phyloP scores from a whole-genome alignment of 2,888 invertebrate genomes.

The Dolomedes plantarius region DNA sequence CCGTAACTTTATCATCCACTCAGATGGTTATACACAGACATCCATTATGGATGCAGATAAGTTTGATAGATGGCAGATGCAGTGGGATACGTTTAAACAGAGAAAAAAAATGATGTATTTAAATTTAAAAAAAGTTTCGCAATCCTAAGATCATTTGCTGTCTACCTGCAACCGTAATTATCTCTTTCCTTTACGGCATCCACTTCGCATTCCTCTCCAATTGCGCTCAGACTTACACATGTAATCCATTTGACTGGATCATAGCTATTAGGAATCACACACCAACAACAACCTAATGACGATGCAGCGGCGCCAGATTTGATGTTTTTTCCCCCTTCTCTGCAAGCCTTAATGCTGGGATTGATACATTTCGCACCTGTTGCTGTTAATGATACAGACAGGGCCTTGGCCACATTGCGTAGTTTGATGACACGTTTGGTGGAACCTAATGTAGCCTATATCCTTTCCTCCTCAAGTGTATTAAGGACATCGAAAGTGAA shows the following conservation, averaged over 20 bases:
- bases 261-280: not conserved
- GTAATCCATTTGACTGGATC: not conserved
- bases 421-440: not conserved
- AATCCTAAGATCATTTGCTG: not conserved
- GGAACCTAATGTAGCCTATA: constrained; percentile 24
- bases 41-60: not conserved
- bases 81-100: not conserved
- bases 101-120: not conserved
- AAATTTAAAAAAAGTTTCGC: not conserved
- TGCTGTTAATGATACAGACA: not conserved
- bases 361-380: constrained; percentile 19
- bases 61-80: not conserved
- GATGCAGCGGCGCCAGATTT: not conserved
- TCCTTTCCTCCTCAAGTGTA: not conserved
- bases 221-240: not conserved
- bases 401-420: constrained; percentile 6
- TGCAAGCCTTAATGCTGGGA: not conserved
- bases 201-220: not conserved
- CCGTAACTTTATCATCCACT: no score
- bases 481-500: not conserved
- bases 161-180: not conserved
- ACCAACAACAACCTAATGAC: constrained; percentile 1
- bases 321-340: not conserved
- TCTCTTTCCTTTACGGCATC: not conserved
- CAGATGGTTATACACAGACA: no score